phyloP scores from a whole-genome alignment of 2,797 vertebrate species.

The Glyptemys insculpta region DNA sequence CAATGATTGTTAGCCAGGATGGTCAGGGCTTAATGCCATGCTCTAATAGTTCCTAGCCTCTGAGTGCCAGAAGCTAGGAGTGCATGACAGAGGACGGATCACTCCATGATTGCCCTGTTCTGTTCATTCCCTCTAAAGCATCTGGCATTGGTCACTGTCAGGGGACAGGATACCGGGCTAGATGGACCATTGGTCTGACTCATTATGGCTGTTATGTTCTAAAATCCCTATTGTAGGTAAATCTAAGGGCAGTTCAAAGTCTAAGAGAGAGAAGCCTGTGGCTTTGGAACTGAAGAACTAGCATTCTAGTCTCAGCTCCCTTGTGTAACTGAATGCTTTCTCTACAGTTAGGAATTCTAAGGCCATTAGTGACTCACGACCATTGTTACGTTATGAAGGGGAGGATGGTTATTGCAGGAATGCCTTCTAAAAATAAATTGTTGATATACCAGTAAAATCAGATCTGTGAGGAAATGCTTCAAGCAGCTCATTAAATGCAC shows the following conservation, averaged over 20 bases:
- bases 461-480: not conserved
- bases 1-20: not conserved
- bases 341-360: not conserved
- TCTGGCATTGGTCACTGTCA: not conserved
- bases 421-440: not conserved
- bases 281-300: not conserved
- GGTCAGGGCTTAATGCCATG: not conserved
- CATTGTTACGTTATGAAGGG: fast-evolving
- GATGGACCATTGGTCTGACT: not conserved
- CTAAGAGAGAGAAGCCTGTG: not conserved
- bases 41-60: not conserved
- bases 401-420: not conserved
- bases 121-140: not conserved
- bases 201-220: not conserved
- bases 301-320: fast-evolving
- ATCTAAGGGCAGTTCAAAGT: not conserved
- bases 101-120: not conserved
- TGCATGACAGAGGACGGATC: not conserved
- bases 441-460: not conserved
- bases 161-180: not conserved
- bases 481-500: not conserved
- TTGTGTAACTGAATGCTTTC: not conserved
- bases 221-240: not conserved
- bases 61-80: not conserved
- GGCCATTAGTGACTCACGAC: not conserved